Base-by-base conservation (phyloP, 2,888 invertebrate species). In the Drosophila flavopinicola region DNA sequence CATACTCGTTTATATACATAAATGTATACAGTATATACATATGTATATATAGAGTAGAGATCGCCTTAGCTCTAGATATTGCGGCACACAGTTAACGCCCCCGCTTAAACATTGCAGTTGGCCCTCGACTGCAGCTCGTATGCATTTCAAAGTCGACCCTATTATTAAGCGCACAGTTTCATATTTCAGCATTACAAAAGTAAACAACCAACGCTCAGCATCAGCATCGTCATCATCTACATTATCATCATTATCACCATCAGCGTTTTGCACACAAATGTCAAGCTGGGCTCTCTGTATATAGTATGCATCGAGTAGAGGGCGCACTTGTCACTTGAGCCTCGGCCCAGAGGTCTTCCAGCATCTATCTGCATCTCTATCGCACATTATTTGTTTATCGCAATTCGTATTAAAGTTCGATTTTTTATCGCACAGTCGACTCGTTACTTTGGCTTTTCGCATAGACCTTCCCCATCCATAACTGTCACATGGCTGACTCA, bases 121-220 rank as follows among this genome's bases (percentile, higher is more conserved):
- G 61, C 56, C 63, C 72, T 67, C 61, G 45, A 51, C 41, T 42
- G 39, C 30, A 11, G 48, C 29, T 32, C 66, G 74, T 84, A 84
- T 83, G 83, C 83, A 87, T 87, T 87, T 83, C 87, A 87, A 85
- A 82, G 87, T 67, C 87, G 85, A 87, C 83, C 87, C 85, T 83
- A 83, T 85, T 83, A 85, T 85, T 85, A 87, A 77, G 70, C 80
- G 64, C 61, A 67, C 49, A 67, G 82, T 83, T 82, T 83, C 82
- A 87, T 68, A 80, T 85, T 86, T 84, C 77, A 76, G 79, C 75
- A 51, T 77, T 68, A 77, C 60, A 70, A 64, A 57, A 38, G 32
- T 44, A 57, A 67, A 66, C 72, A 75, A 53, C 49, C 72, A 75
- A 53, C 49, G 25, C 25, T 10, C 1, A 33, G 37, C 58, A 68